Conservation (phyloP, 2,888 invertebrate species). For the Azorinus chamasolen region DNA sequence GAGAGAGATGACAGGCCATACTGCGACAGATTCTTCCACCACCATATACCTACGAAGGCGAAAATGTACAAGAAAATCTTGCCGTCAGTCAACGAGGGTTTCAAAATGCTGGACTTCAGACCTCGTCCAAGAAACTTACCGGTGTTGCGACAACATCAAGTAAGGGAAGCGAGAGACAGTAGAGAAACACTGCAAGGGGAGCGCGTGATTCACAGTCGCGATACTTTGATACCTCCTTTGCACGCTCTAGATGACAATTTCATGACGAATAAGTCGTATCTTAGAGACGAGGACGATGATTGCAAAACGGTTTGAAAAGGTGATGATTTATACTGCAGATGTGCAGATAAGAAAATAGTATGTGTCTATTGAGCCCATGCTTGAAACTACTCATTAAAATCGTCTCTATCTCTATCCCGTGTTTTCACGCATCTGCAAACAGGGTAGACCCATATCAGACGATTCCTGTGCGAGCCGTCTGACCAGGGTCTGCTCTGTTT, state of each 20-base stretch:
- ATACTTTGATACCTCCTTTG: slow-evolving; percentile 34
- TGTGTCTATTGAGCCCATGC: too few relatives aligned
- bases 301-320: slow-evolving; percentile 49
- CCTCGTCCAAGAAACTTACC: slow-evolving; percentile 17
- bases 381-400: too few relatives aligned
- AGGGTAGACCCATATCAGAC: too few relatives aligned
- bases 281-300: slow-evolving; percentile 48
- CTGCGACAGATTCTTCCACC: slow-evolving; percentile 77
- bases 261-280: slow-evolving; percentile 33
- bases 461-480: too few relatives aligned
- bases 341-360: too few relatives aligned
- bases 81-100: slow-evolving; percentile 47
- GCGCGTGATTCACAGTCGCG: background rate
- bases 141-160: slow-evolving; percentile 7
- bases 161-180: slow-evolving; percentile 6
- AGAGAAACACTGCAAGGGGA: background rate
- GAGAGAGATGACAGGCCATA: slow-evolving; percentile 74
- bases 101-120: slow-evolving; percentile 56
- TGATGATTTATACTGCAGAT: too few relatives aligned
- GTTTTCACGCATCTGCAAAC: too few relatives aligned
- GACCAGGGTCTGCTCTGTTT: too few relatives aligned
- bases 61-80: slow-evolving; percentile 64
- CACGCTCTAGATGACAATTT: slow-evolving; percentile 56
- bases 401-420: too few relatives aligned
- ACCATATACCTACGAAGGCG: slow-evolving; percentile 76